phyloP scores from a whole-genome alignment of 2,113 vertebrate genomes.

The Pelusios castaneus region DNA sequence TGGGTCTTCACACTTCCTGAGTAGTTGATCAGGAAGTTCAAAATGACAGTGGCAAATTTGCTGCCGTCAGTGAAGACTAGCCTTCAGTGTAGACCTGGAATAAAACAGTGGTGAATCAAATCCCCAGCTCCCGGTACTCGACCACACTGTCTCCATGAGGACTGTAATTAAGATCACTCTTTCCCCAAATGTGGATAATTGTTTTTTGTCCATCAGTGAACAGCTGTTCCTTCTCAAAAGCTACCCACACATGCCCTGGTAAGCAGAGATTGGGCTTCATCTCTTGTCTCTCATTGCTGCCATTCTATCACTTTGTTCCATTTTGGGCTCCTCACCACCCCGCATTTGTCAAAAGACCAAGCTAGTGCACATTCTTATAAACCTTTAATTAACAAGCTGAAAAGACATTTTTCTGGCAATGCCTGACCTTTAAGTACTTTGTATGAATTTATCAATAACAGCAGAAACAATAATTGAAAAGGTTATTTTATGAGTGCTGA shows the following conservation, averaged over 20 bases:
- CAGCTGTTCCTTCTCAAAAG: not conserved
- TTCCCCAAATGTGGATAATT: not conserved
- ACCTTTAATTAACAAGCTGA: slow-evolving; percentile 63
- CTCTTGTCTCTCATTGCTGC: not conserved
- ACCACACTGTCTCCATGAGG: not conserved
- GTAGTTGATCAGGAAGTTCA: too few species aligned
- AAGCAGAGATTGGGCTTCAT: not conserved
- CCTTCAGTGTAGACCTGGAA: not conserved
- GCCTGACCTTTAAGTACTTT: slow-evolving; percentile 66
- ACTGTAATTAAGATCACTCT: not conserved
- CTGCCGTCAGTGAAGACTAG: too few species aligned
- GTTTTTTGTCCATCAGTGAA: not conserved
- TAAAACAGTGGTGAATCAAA: not conserved
- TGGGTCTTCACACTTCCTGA: too few species aligned
- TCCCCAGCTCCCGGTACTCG: not conserved
- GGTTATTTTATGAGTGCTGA: slow-evolving; percentile 46
- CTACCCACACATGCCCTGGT: not conserved
- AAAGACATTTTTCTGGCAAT: slow-evolving; percentile 59
- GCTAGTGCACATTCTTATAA: slow-evolving; percentile 31
- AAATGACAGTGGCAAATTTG: too few species aligned
- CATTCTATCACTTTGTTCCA: not conserved
- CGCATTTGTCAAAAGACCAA: slow-evolving; percentile 29
- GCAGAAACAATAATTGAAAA: slow-evolving; percentile 67
- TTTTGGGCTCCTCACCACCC: not conserved
- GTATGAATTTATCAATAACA: slow-evolving; percentile 56